Conservation (phyloP, 2,113 vertebrate genomes). For the Oplegnathus fasciatus region DNA sequence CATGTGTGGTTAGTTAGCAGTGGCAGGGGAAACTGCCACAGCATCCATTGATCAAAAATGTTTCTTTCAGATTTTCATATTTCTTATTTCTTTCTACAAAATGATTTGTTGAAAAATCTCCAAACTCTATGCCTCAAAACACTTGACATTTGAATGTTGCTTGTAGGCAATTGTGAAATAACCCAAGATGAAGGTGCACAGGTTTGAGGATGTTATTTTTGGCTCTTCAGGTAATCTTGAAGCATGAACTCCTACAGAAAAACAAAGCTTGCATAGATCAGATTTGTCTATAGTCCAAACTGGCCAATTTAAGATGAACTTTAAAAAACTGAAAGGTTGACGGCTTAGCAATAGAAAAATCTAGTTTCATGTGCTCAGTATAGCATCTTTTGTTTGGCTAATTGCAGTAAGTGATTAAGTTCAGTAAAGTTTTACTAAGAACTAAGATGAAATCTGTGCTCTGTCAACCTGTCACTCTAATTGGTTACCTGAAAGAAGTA, state of each 20-base stretch:
- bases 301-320: not conserved
- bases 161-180: not conserved
- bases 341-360: not conserved
- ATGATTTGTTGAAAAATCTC: not conserved
- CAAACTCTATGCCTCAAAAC: not conserved
- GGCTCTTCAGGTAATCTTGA: not conserved
- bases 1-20: too few species aligned
- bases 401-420: not conserved
- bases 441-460: not conserved
- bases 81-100: not conserved
- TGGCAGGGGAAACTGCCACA: too few species aligned
- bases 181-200: not conserved
- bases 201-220: not conserved
- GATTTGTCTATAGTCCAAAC: not conserved
- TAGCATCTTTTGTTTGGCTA: not conserved
- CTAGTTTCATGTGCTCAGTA: not conserved
- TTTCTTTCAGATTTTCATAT: not conserved
- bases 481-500: not conserved
- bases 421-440: not conserved
- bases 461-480: not conserved
- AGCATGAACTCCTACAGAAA: too few species aligned
- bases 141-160: not conserved
- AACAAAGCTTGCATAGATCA: too few species aligned
- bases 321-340: not conserved
- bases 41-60: not conserved